A percentile compares a stretch with the other conserved stretches of the same genome.
Conservation (phyloP, 2,888 invertebrate genomes). For the Syrista parreyssii region DNA sequence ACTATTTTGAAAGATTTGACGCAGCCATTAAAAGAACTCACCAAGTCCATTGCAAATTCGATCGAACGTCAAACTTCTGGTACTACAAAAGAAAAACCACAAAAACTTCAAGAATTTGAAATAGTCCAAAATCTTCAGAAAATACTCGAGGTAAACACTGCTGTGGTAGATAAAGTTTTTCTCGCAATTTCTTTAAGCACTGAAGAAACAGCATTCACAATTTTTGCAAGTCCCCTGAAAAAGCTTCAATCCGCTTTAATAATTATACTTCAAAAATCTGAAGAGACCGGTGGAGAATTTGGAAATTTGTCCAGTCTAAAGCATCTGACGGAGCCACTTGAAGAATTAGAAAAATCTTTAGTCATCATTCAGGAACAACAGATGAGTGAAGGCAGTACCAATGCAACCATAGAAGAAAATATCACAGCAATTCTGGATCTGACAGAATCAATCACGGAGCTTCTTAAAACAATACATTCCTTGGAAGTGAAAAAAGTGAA, state of each 20-base stretch:
- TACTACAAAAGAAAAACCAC: slow-evolving; percentile 28
- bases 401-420: slow-evolving; percentile 15
- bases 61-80: slow-evolving; percentile 12
- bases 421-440: slow-evolving; percentile 12
- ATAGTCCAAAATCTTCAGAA: slow-evolving; percentile 33
- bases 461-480: slow-evolving; percentile 7
- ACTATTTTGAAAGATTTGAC: slow-evolving; percentile 23
- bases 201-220: slow-evolving; percentile 9
- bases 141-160: slow-evolving; percentile 11
- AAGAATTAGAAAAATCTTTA: slow-evolving; percentile 62
- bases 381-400: background rate
- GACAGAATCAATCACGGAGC: slow-evolving; percentile 7
- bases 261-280: background rate
- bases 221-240: slow-evolving; percentile 17
- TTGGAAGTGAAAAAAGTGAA: slow-evolving; percentile 13
- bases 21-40: slow-evolving; percentile 34
- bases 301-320: slow-evolving; percentile 25
- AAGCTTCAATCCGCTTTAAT: background rate
- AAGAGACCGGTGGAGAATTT: slow-evolving; percentile 13
- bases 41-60: slow-evolving; percentile 19
- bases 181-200: too few species aligned
- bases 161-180: slow-evolving; percentile 14
- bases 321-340: slow-evolving; percentile 33
- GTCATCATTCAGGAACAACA: slow-evolving; percentile 24
- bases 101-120: slow-evolving; percentile 30